Percentiles rank a stretch among this genome's conserved stretches.
Conservation (phyloP, 2,888 invertebrate genomes). For the Stenoptilia bipunctidactyla region DNA sequence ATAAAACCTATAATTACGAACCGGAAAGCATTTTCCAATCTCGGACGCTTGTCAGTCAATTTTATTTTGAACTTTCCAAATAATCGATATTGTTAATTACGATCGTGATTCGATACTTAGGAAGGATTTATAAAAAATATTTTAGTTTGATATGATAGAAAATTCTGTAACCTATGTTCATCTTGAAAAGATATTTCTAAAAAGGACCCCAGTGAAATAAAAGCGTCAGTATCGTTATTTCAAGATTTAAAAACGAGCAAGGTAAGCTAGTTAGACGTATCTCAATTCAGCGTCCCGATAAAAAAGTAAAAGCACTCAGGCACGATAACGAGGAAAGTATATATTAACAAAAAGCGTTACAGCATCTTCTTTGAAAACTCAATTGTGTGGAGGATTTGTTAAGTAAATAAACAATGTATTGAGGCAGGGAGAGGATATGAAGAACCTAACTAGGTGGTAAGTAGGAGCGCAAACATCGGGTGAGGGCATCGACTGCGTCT, state of each 20-base stretch:
- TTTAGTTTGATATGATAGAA: no score
- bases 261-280: no score
- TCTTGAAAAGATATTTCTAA: no score
- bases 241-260: no score
- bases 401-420: conserved; percentile 39
- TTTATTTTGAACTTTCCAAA: not conserved
- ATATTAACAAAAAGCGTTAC: conserved; percentile 46
- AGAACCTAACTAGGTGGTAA: conserved; percentile 43
- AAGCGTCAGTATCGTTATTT: no score
- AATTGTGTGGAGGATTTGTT: conserved; percentile 33
- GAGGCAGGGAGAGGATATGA: conserved; percentile 31
- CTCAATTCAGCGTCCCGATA: no score
- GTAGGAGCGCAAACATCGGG: conserved; percentile 53
- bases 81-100: not conserved
- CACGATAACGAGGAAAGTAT: conserved; percentile 37
- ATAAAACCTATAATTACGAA: not conserved
- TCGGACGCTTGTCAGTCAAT: not conserved
- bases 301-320: conserved; percentile 23
- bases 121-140: no score
- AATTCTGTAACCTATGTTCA: no score
- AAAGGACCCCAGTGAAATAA: no score
- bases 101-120: no score
- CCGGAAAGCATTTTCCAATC: not conserved
- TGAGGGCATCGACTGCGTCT: conserved; percentile 31
- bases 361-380: conserved; percentile 36